Conservation (phyloP, 2,888 invertebrate species). For the Phytoseiulus persimilis region DNA sequence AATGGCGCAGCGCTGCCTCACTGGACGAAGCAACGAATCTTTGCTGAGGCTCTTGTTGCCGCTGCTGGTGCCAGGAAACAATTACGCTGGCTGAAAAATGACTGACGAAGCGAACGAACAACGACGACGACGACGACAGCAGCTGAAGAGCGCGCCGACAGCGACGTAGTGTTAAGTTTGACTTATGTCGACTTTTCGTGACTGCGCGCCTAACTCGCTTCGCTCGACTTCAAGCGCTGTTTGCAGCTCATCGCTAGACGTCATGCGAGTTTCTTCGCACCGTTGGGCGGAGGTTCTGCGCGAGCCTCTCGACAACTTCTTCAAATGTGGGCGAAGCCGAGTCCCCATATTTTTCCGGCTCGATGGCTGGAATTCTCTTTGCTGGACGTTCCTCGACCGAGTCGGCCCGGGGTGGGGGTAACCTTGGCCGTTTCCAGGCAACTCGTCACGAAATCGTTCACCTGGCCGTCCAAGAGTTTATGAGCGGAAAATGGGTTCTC, state of each 20-base stretch:
- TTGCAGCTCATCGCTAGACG: background rate
- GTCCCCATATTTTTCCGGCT: background rate
- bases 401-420: too few relatives aligned
- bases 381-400: too few relatives aligned
- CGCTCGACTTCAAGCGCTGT: background rate
- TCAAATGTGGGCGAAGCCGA: background rate
- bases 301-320: background rate
- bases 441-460: too few relatives aligned
- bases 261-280: background rate
- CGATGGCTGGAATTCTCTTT: too few relatives aligned
- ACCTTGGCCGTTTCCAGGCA: too few relatives aligned
- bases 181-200: background rate
- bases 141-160: background rate
- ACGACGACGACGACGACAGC: background rate
- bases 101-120: background rate
- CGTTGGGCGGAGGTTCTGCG: background rate
- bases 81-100: background rate
- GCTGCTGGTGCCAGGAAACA: background rate
- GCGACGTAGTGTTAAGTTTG: background rate
- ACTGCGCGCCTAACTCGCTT: background rate
- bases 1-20: background rate
- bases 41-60: background rate
- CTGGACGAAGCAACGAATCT: background rate
- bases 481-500: too few relatives aligned
- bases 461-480: too few relatives aligned